A percentile compares a stretch with the other conserved stretches of the same genome.
These are phyloP conservation scores for Passer domesticus DNA, from an alignment of 2,113 vertebrate species.

Conservation along the genomic window DNA sequence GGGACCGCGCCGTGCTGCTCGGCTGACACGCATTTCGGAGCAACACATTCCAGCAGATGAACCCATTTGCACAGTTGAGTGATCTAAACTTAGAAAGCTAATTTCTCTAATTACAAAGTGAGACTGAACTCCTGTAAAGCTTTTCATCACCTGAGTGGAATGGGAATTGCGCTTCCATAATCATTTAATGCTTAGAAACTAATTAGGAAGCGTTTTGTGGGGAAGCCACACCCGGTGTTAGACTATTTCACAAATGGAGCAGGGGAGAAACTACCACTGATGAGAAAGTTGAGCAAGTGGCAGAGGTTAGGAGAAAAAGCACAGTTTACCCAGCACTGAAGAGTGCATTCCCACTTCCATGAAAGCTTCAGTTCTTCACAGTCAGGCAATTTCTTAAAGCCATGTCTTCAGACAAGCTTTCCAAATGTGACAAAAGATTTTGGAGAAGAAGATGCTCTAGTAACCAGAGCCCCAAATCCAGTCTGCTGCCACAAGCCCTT, in stretches of 20 bases:
- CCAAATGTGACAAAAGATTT: neutral
- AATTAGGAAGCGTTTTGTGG: constrained; percentile 37
- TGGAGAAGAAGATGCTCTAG: neutral
- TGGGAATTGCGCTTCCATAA: constrained; percentile 63
- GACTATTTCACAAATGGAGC: constrained; percentile 40
- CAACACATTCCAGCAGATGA: constrained; percentile 57
- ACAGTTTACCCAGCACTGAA: neutral
- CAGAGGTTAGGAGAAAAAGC: neutral
- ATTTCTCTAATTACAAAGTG: constrained; percentile 77
- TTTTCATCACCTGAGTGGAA: constrained; percentile 69
- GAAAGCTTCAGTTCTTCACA: neutral
- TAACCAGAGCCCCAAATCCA: neutral
- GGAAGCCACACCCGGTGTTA: constrained; percentile 15
- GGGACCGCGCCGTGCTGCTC: constrained; percentile 21
- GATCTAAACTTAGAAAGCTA: constrained; percentile 74
- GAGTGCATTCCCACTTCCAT: neutral
- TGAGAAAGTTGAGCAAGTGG: constrained; percentile 23
- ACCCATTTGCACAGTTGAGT: constrained; percentile 67
- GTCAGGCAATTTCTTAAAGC: neutral
- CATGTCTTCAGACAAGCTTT: neutral
- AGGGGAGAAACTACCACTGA: neutral
- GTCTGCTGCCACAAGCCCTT: neutral
- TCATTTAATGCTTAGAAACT: constrained; percentile 59
- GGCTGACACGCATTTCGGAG: constrained; percentile 46
- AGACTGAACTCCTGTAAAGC: constrained; percentile 67